Conservation (phyloP, 2,113 vertebrate genomes). For the Progne subis region DNA sequence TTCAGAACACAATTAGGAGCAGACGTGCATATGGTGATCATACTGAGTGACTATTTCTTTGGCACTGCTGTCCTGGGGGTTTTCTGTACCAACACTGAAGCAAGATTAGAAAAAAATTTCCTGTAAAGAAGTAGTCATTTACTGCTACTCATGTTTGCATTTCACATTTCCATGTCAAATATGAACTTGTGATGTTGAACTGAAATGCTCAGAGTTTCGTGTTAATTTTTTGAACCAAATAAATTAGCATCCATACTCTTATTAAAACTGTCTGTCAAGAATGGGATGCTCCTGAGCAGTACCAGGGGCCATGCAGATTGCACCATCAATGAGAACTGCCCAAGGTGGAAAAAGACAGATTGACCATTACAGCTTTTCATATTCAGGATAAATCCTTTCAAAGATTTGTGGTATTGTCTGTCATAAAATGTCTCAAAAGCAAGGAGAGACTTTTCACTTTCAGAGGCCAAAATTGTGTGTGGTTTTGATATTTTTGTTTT, state of each 20-base stretch:
- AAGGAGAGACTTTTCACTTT: not conserved
- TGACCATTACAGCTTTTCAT: not conserved
- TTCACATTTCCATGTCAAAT: not conserved
- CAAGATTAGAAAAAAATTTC: not conserved
- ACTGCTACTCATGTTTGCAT: not conserved
- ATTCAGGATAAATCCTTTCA: not conserved
- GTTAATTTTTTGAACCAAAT: not conserved
- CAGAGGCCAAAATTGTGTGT: not conserved
- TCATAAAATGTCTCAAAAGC: not conserved
- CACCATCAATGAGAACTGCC: not conserved
- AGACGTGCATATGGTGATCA: not conserved
- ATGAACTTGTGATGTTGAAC: not conserved
- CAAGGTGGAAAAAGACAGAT: not conserved
- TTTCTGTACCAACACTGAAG: not conserved
- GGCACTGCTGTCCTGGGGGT: not conserved
- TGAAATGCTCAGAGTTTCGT: not conserved
- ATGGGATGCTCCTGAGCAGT: not conserved
- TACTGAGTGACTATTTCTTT: not conserved
- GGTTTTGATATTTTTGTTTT: too few relatives aligned
- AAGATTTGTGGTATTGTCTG: not conserved
- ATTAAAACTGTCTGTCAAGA: not conserved
- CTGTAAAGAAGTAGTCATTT: not conserved
- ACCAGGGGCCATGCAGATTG: not conserved
- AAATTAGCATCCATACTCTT: not conserved
- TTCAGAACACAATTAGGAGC: not conserved